Evolutionary conservation across 2,797 vertebrate genomes (phyloP).

Genomic region (Gorsachius magnificus): DNA sequence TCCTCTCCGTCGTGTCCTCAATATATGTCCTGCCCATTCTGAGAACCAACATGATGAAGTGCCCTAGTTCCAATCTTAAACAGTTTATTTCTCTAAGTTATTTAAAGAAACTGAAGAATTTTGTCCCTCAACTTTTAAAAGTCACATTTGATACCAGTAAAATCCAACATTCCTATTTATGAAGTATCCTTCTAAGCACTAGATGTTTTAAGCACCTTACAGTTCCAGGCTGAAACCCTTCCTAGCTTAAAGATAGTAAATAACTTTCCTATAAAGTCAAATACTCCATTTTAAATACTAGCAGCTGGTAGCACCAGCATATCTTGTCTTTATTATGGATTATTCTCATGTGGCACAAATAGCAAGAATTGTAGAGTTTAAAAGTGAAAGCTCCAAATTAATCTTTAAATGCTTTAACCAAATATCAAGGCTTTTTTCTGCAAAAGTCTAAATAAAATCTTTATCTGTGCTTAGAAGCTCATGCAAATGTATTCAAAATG

Average conservation of each 20-base stretch:
- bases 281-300: conserved; percentile 70
- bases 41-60: neutral
- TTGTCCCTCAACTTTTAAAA: conserved; percentile 47
- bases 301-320: conserved; percentile 45
- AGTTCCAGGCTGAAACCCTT: conserved; percentile 62
- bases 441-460: conserved; percentile 57
- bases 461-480: conserved; percentile 70
- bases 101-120: conserved; percentile 23
- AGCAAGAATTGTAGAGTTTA: conserved; percentile 49
- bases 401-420: conserved; percentile 73
- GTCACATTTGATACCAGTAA: conserved; percentile 49
- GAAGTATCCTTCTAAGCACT: conserved; percentile 52
- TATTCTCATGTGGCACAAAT: conserved; percentile 54
- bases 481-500: conserved; percentile 67
- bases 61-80: neutral
- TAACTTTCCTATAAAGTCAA: conserved; percentile 67
- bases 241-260: conserved; percentile 72
- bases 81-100: neutral
- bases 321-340: conserved; percentile 63
- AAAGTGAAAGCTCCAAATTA: conserved; percentile 71
- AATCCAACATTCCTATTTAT: conserved; percentile 64
- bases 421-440: conserved; percentile 66
- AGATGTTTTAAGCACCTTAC: conserved; percentile 73
- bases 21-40: fast-evolving
- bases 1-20: neutral